A percentile compares a stretch with the other conserved stretches of the same genome.
Conservation (phyloP, 2,797 vertebrate genomes). For the Tenualosa ilisha region DNA sequence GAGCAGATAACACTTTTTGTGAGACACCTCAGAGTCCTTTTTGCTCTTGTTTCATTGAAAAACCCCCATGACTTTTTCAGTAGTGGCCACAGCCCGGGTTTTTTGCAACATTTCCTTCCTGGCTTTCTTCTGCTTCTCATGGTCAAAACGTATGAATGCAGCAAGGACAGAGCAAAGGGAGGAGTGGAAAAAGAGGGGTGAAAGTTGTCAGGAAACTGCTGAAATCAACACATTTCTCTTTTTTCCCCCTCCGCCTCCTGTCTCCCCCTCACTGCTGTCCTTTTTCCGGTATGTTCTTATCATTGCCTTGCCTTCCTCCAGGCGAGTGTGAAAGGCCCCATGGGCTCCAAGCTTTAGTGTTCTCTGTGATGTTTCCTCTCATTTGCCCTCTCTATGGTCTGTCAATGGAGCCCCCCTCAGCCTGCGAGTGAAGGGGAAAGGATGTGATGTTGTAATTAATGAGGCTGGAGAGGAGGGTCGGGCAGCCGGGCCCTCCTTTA, state of each 20-base stretch:
- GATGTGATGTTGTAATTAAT: conserved; percentile 57
- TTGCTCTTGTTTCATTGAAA: conserved; percentile 20
- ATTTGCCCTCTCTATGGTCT: conserved; percentile 25
- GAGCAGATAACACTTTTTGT: conserved; percentile 12
- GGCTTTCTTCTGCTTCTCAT: conserved; percentile 18
- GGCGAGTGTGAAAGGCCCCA: conserved; percentile 31
- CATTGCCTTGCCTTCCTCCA: conserved; percentile 43
- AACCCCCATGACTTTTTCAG: neutral
- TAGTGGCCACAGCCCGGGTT: neutral
- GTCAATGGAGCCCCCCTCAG: conserved; percentile 38
- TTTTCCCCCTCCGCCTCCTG: neutral
- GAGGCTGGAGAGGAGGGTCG: conserved; percentile 51
- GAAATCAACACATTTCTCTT: conserved; percentile 36
- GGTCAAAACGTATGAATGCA: conserved; percentile 3
- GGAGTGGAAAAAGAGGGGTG: conserved; percentile 9
- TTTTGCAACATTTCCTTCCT: neutral
- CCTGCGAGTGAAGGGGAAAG: conserved; percentile 41
- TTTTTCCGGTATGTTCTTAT: conserved; percentile 41
- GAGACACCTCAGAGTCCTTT: neutral
- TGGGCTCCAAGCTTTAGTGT: conserved; percentile 25
- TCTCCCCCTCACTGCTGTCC: neutral
- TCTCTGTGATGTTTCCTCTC: conserved; percentile 45
- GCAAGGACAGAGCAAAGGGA: neutral
- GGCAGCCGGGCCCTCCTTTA: conserved; percentile 36
- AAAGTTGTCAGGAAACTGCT: conserved; percentile 45